Evolutionary conservation across 2,797 vertebrate genomes (phyloP).

Genomic region (Macrochelys suwanniensis): DNA sequence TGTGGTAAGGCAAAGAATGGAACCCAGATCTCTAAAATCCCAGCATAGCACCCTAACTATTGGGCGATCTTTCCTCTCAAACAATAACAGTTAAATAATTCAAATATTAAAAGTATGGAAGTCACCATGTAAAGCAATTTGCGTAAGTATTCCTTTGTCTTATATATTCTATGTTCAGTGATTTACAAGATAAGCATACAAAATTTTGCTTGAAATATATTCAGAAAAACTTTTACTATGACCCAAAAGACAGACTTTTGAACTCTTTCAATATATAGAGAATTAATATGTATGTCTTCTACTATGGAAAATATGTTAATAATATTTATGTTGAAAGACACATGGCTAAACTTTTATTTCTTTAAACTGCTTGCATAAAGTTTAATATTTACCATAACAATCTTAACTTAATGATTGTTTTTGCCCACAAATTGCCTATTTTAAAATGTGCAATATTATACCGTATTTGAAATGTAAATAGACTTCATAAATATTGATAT

Average conservation of each 20-base stretch:
- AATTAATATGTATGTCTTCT: background rate
- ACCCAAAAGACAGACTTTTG: background rate
- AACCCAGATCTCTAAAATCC: background rate
- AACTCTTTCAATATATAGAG: background rate
- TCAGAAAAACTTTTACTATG: accelerated
- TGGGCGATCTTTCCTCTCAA: background rate
- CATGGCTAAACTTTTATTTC: background rate
- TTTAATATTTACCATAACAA: background rate
- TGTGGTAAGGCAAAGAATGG: background rate
- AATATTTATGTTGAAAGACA: background rate
- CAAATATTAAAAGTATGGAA: background rate
- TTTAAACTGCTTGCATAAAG: background rate
- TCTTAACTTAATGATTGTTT: background rate
- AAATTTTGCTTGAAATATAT: background rate
- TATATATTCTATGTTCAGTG: background rate
- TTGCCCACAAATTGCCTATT: background rate
- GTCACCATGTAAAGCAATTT: background rate
- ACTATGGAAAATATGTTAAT: background rate
- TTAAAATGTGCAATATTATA: background rate
- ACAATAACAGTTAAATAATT: background rate
- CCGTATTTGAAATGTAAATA: background rate
- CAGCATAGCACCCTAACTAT: background rate
- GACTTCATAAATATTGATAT: background rate
- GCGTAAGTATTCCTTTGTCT: background rate
- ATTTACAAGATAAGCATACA: background rate